These are phyloP conservation scores for Diorhabda carinulata DNA, from an alignment of 1,140 invertebrate species.

Conservation along the genomic window DNA sequence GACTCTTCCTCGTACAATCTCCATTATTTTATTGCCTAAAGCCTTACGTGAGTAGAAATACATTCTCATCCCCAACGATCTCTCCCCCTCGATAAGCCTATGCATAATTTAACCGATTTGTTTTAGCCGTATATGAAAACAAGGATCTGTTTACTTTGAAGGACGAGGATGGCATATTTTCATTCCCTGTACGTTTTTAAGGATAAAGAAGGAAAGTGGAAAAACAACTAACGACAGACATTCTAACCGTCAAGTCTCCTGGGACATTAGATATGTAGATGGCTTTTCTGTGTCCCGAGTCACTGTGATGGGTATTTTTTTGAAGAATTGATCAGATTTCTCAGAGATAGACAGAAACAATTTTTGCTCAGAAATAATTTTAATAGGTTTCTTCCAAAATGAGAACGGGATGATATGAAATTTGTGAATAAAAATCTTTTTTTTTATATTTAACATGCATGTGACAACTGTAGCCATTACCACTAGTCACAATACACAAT, in stretches of 20 bases:
- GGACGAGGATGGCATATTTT: slow-evolving; percentile 1
- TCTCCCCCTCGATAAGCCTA: not conserved
- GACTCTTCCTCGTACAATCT: too few species aligned
- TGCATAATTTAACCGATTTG: slow-evolving; percentile 13
- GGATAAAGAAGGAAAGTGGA: slow-evolving; percentile 7
- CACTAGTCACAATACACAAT: too few species aligned
- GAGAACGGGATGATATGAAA: too few species aligned
- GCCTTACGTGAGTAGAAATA: not conserved
- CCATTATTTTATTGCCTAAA: not conserved
- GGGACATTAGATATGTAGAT: slow-evolving; percentile 14
- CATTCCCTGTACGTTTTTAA: slow-evolving; percentile 6
- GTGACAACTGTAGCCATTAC: too few species aligned
- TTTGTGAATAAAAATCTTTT: too few species aligned
- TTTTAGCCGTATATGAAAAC: slow-evolving; percentile 10
- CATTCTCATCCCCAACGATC: not conserved
- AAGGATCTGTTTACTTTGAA: not conserved
- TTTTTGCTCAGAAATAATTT: not conserved
- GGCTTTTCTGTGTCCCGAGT: slow-evolving; percentile 5
- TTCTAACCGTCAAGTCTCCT: not conserved
- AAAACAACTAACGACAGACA: not conserved
- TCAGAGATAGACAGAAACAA: not conserved
- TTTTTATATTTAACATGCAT: too few species aligned
- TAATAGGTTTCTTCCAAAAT: too few species aligned
- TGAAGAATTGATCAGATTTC: not conserved
- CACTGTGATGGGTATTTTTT: slow-evolving; percentile 1